Base-by-base conservation (phyloP, 2,113 vertebrate species). In the Pseudorasbora parva region DNA sequence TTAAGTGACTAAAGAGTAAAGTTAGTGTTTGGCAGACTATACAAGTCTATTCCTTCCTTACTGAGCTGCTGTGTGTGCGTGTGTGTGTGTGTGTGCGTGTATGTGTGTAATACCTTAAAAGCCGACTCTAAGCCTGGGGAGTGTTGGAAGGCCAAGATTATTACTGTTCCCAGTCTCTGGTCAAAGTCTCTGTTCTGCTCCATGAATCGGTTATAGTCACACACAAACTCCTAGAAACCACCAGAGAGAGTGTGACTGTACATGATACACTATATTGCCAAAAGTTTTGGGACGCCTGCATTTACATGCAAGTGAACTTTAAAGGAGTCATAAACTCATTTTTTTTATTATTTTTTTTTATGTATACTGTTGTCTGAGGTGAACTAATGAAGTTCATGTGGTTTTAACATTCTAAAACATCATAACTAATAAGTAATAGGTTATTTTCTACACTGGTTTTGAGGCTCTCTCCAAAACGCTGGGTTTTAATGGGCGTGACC, bases 91-190 rank as follows among this genome's bases (percentile, higher is more conserved):
- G n/a, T 60, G 59, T 72, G n/a, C n/a, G n/a, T n/a, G n/a, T 59
- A 7, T 62, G 59, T 25, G n/a, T 60, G 59, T 72, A n/a, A 21
- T 91, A 95, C 93, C 93, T 93, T 95, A 89, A 94, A 95, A 88
- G 88, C 86, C 57, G 92, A 92, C 91, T 93, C 91, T 47, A 95
- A 88, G 87, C 92, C 92, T 88, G 92, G 94, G 68, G 94, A 95
- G 84, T 95, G 91, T 74, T 94, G 92, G 91, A 96, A 96, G 76
- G 92, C 90, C 88, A 94, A 85, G 90, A 96, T 95, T 88, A 96
- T 91, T 84, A 95, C 91, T 33, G 94, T 94, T 86, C 91, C 93
- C 80, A 95, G 89, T 25, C 94, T 93, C 84, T 94, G 93, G 91
- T 95, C 94, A 87, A 94, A 95, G 87, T 95, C 92, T 90, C 87